Base-by-base conservation (phyloP, 2,888 invertebrate species). In the Megamerina dolium region DNA sequence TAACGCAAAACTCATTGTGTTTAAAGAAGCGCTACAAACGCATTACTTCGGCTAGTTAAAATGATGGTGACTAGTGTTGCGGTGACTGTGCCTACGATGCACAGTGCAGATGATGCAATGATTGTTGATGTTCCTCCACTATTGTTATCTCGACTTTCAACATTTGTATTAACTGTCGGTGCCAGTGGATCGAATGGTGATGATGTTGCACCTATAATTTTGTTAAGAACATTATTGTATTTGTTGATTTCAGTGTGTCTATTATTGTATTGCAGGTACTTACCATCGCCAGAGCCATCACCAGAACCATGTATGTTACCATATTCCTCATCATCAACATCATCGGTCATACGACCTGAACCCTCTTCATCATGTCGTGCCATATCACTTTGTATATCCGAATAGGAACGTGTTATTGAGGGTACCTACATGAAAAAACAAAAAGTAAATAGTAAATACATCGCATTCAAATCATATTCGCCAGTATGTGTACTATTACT, bases 351-450 rank as follows among this genome's bases (percentile, higher is more conserved):
- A 23, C 59, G 61, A 20, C 63, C 66, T 26, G 70, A 70, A 18
- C 70, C 70, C 48, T 71, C 71, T 36, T 62, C 63, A 40, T 64
- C 63, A 41, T 61, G 63, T 26, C 61, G 63, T 30, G 69, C 72
- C 72, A 71, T 71, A 50, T 71, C 71, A 48, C 67, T 65, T 55
- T 71, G 72, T 48, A 71, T 66, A 43, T 70, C 70, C 17, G 69
- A 70, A 41, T 63, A 62, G 36, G 62, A 55, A 43, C 61, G 58
- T 32, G 56, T 53, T 14, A 56, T 54, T 2, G 64, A 56, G 9
- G 69, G 68, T 45, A 66, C 52, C 71, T 71, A 40, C 10, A 47
- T 27, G 8, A 30, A 2, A 23, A 37, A 13, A 30, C 23, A 18
- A 21, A 38, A 17, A 41, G 8, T 26, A 18, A 17, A 10, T 26